These are phyloP conservation scores for Smutsia gigantea DNA, from an alignment of 2,797 vertebrate species.

Conservation along the genomic window DNA sequence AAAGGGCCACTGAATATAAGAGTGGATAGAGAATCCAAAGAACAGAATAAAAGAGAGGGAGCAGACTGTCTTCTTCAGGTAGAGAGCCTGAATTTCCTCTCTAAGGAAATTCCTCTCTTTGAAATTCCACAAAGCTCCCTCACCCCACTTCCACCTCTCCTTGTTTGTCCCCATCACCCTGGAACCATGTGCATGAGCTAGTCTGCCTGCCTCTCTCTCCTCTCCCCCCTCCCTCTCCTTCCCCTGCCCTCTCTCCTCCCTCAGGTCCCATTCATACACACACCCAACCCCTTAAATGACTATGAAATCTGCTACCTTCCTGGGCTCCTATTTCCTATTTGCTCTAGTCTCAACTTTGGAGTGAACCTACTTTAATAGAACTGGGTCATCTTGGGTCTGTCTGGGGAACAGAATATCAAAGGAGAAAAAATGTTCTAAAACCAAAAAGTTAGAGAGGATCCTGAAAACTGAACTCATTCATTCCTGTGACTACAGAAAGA, in stretches of 20 bases:
- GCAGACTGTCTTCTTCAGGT: background rate
- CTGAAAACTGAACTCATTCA: background rate
- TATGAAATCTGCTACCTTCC: background rate
- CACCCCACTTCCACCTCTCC: background rate
- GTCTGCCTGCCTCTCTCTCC: background rate
- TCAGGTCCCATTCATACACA: background rate
- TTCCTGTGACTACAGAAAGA: conserved; percentile 35
- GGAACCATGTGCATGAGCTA: too few relatives aligned
- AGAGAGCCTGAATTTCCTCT: background rate
- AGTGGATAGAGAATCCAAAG: background rate
- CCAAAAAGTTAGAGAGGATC: background rate
- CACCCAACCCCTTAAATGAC: background rate
- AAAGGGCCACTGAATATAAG: background rate
- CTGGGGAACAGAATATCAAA: background rate
- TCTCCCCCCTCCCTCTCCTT: background rate
- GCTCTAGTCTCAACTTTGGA: background rate
- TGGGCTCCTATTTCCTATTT: background rate
- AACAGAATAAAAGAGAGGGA: background rate
- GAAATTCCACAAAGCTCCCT: background rate
- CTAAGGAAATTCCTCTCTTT: too few relatives aligned
- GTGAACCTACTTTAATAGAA: conserved; percentile 18
- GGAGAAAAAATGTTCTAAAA: background rate
- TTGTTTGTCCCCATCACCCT: background rate
- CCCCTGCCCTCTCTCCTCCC: background rate
- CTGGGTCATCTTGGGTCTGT: background rate